Evolutionary conservation across 2,888 invertebrate species (phyloP), one percentile per base, ranked within the genome.

Genomic region (Stomorhina lunata): DNA sequence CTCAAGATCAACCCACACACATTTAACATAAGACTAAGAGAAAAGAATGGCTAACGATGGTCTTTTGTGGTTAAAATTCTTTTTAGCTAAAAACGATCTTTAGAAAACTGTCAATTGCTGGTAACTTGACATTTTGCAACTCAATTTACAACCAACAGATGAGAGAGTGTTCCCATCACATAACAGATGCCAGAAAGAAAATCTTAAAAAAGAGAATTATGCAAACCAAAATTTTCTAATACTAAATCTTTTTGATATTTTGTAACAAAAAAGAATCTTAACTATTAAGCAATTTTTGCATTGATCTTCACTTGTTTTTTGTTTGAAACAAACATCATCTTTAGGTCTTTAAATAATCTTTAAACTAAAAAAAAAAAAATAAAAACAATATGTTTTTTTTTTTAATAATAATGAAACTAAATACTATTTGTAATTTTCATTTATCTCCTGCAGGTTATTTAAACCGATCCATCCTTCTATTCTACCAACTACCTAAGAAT

Each of bases 81-180:
- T 29, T 10, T 17, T 68, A 55, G 17, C 32, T 43, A 20, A n/a
- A n/a, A n/a, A 10, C 12, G 29, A 65, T 48, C 22, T 59, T 43
- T 40, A 22, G 6, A 45, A 59, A 37, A 77, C 48, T 81, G 66
- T 76, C 77, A 77, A 72, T 68, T 77, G 72, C 66, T 48, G n/a
- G 22, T 55, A 78, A 75, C 68, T 81, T 81, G 81, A 78, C 81
- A 81, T 81, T n/a, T 82, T 50, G 43, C 59, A 79, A 79, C 79
- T 75, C 69, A 82, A 82, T 82, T 82, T 75, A 29, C 53, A 45
- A 43, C 25, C n/a, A n/a, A n/a, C n/a, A n/a, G n/a, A n/a, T n/a
- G n/a, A n/a, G n/a, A 69, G 59, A 53, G 27, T 9, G 25, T 61
- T 78, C 37, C 25, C 78, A 72, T 34, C 37, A 50, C 10, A 20